Conservation (phyloP, 2,888 invertebrate genomes). For the Stenodera caucasica region DNA sequence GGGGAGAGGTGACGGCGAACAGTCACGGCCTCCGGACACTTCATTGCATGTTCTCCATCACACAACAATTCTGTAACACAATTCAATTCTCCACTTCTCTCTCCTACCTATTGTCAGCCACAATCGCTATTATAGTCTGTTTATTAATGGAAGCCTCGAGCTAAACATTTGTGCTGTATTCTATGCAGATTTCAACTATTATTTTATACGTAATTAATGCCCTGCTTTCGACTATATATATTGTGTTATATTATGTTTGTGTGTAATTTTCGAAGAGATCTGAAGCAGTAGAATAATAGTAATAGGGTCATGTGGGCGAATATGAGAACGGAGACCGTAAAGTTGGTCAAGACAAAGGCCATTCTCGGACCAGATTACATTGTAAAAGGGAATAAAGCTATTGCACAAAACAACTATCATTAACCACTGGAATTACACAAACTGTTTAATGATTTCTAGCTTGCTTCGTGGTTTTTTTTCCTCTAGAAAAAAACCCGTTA, state of each 20-base stretch:
- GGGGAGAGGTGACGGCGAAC: neutral
- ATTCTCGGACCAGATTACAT: constrained; percentile 10
- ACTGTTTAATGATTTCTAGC: neutral
- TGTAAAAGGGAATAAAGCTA: constrained; percentile 12
- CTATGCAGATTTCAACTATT: constrained; percentile 22
- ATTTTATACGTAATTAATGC: constrained; percentile 19
- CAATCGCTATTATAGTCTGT: neutral
- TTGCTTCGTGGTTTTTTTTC: too few relatives aligned
- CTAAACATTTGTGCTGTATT: constrained; percentile 23
- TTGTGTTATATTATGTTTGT: neutral
- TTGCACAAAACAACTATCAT: constrained; percentile 9
- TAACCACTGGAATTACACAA: constrained; percentile 6
- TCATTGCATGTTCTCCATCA: neutral
- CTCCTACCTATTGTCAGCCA: neutral
- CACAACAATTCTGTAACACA: neutral
- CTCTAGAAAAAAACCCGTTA: too few relatives aligned
- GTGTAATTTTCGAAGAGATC: neutral
- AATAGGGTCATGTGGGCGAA: neutral
- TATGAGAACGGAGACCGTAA: neutral
- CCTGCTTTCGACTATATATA: neutral
- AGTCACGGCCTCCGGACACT: neutral
- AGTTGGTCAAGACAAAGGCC: constrained; percentile 21
- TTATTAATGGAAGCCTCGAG: constrained; percentile 29
- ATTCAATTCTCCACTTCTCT: neutral
- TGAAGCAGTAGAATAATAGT: neutral